Evolutionary conservation across 1,140 invertebrate species (phyloP).

Genomic region (Xylocopa sonorina): DNA sequence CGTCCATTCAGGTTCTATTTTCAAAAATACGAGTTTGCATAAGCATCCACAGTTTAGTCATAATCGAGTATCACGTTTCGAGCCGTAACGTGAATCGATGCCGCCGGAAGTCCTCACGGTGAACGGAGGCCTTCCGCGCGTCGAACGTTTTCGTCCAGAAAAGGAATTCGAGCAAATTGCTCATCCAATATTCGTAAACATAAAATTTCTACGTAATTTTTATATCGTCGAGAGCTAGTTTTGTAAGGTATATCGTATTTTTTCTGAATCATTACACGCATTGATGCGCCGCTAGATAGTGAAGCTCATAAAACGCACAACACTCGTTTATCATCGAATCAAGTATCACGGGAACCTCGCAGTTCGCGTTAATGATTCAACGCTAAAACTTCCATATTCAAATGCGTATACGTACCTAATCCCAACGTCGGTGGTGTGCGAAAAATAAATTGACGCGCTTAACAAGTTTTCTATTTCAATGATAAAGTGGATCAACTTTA

Average conservation of each 20-base stretch:
- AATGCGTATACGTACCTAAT: too few species aligned
- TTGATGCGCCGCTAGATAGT: background rate
- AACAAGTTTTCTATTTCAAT: too few species aligned
- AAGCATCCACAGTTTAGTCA: too few species aligned
- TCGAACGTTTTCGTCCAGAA: background rate
- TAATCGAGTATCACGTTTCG: background rate
- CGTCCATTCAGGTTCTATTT: too few species aligned
- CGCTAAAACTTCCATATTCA: too few species aligned
- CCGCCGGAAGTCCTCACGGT: background rate
- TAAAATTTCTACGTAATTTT: conserved; percentile 5
- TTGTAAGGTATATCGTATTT: background rate
- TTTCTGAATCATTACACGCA: background rate
- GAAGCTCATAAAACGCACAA: conserved; percentile 3
- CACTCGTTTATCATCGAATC: conserved; percentile 1
- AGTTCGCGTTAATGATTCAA: background rate
- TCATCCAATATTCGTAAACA: background rate
- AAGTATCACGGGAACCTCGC: background rate
- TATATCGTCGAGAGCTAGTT: conserved; percentile 15
- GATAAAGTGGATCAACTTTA: too few species aligned
- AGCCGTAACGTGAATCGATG: background rate
- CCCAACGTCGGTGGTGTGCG: too few species aligned
- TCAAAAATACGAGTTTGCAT: too few species aligned
- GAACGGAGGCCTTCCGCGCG: conserved; percentile 3
- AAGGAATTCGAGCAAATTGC: background rate
- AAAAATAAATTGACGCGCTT: too few species aligned